A percentile compares a stretch with the other conserved stretches of the same genome.
phyloP scores from a whole-genome alignment of 2,797 vertebrate species.

The Halcyon chelicuti region DNA sequence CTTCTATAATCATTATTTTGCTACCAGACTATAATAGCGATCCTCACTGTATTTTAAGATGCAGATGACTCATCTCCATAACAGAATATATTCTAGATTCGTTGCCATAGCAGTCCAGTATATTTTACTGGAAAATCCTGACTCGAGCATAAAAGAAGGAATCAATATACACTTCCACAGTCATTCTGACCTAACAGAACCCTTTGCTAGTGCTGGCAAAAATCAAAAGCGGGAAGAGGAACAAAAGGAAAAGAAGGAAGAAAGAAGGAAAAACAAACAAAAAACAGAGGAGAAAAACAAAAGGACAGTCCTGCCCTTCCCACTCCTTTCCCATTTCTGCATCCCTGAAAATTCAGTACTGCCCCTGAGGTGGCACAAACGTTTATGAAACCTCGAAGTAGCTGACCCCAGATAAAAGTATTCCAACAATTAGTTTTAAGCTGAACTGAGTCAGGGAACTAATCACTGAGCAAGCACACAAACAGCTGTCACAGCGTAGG shows the following conservation, averaged over 20 bases:
- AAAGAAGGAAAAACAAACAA: neutral
- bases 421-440: slow-evolving; percentile 22
- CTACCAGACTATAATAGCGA: neutral
- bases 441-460: neutral
- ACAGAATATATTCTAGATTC: neutral
- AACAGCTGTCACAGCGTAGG: neutral
- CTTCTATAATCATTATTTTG: slow-evolving; percentile 9
- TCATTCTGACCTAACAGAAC: neutral
- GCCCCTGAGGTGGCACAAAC: neutral
- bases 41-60: slow-evolving; percentile 30
- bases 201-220: neutral
- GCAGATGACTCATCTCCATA: slow-evolving; percentile 39
- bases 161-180: neutral
- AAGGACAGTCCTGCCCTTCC: neutral
- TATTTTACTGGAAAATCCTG: slow-evolving; percentile 31
- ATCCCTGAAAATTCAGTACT: neutral
- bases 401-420: neutral
- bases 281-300: neutral
- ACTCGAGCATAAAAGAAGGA: neutral
- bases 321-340: neutral
- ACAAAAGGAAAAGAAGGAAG: fast-evolving
- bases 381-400: neutral
- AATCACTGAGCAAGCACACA: neutral
- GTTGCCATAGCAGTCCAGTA: neutral
- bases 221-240: fast-evolving